Evolutionary conservation across 2,888 invertebrate genomes (phyloP), one percentile per base, ranked within the genome.

Genomic region (Hoplodrina ambigua): DNA sequence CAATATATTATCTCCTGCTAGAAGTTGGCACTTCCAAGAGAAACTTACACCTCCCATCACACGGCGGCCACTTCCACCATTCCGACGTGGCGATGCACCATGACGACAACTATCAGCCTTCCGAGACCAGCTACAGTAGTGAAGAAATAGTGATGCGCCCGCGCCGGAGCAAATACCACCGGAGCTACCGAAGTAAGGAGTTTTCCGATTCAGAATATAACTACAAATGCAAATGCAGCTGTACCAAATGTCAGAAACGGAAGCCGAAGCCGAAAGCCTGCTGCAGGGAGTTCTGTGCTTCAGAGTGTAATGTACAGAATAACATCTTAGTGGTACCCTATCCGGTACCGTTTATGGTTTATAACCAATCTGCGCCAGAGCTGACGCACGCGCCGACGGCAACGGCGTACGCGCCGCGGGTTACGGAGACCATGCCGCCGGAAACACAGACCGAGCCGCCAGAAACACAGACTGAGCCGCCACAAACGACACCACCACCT

Each of bases 291-390:
- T 78, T 64, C 62, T 78, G 78, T 17, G 0, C 11, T 2, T 49
- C 57, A 8, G 50, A 62, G 13, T 78, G 82, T 17, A 3, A 7
- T 10, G 6, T 54, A 10, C 78, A 72, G 55, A 65, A 58, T 6
- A 81, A 81, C 25, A 64, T 78, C 30, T 4, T 78, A n/a, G 78
- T 78, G 4, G 72, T 78, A 20, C 78, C 78, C 1, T 78, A 78
- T 44, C 82, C 78, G 0, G 78, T 78, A 25, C 78, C 78, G 2
- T 77, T 67, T 30, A 46, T 78, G 20, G 49, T 81, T 11, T 52
- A 46, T 15, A 80, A 80, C 20, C 80, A 79, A 46, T 61, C 75
- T 4, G 25, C 19, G 19, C 6, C 20, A 13, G 46, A 46, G 1
- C 15, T 5, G 17, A 15, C 15, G 4, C 17, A 17, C 4, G 17